Evolutionary conservation across 2,113 vertebrate genomes (phyloP), one percentile per base, ranked within the genome.

Genomic region (Bos indicus): DNA sequence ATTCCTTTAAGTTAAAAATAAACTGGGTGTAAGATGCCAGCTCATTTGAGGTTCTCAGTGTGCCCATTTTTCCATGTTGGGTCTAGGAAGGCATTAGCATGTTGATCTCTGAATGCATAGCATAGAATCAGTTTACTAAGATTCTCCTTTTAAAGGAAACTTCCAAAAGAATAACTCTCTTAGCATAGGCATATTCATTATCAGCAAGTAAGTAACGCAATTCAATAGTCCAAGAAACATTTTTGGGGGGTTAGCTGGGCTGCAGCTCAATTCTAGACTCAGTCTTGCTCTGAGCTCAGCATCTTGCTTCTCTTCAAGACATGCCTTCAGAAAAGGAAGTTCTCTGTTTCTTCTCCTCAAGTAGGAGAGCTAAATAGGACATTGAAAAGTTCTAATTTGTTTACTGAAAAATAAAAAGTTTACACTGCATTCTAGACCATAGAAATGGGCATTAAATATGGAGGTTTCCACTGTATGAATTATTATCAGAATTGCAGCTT

Each of bases 371-470:
- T 28, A 46, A 97, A 71, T 15, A 51, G 30, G n/a, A 94, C 17
- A 56, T 64, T 92, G 84, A 56, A 67, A 90, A 92, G 81, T 85
- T 57, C 77, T 0, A 88, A 36, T 93, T 80, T 91, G 15, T 57
- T 98, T 90, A 46, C 51, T 51, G 17, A 82, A 59, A 94, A 86
- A 52, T 90, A 96, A 88, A 74, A 92, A 74, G 28, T 60, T 78
- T 40, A 82, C 46, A 62, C 10, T 92, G 91, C 90, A 88, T 28
- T 95, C n/a, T 30, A 85, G 14, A 36, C 28, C 84, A 96, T 5
- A 74, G 83, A 94, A 97, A 96, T 88, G 15, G 57, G 60, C 86
- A 91, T 60, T 84, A 94, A 95, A 98, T 59, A 56, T 80, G 33
- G 74, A 87, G 48, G 3, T 86, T 90, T 90, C 46, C 28, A 83